These are phyloP conservation scores for Drosophila parabipectinata DNA, from an alignment of 1,140 invertebrate species.

Conservation along the genomic window DNA sequence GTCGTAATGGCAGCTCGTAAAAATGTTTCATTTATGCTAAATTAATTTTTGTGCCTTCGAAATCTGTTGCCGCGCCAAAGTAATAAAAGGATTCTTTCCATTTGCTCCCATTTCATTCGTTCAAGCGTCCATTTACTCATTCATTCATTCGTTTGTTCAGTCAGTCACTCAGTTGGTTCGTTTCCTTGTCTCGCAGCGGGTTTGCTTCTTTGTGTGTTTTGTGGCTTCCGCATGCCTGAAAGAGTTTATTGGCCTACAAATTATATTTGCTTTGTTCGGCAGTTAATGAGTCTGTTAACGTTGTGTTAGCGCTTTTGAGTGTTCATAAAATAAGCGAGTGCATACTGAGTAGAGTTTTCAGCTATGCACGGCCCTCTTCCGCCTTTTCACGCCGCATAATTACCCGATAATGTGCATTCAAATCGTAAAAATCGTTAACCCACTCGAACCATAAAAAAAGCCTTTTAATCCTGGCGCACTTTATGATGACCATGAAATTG, in stretches of 20 bases:
- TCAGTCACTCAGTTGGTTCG: slow-evolving; percentile 12
- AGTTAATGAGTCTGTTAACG: slow-evolving; percentile 80
- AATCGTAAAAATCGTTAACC: slow-evolving; percentile 60
- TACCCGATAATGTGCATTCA: slow-evolving; percentile 76
- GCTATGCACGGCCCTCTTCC: slow-evolving; percentile 19
- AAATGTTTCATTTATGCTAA: slow-evolving; percentile 83
- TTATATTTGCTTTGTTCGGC: slow-evolving; percentile 79
- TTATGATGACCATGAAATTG: slow-evolving; percentile 30
- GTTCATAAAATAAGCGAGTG: slow-evolving; percentile 62
- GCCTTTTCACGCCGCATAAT: slow-evolving; percentile 68
- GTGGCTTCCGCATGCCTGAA: slow-evolving; percentile 66
- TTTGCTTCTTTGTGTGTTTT: slow-evolving; percentile 46
- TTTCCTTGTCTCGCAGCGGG: slow-evolving; percentile 31
- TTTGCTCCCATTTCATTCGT: slow-evolving; percentile 39
- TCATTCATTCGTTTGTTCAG: slow-evolving; percentile 20
- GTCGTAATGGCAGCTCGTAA: slow-evolving; percentile 79
- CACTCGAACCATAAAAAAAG: slow-evolving; percentile 11
- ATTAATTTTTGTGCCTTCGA: slow-evolving; percentile 79
- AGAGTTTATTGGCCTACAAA: slow-evolving; percentile 78
- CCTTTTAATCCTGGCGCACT: slow-evolving; percentile 31
- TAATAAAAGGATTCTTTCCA: slow-evolving; percentile 80
- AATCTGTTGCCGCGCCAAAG: slow-evolving; percentile 79
- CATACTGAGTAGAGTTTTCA: slow-evolving; percentile 38
- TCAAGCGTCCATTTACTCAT: slow-evolving; percentile 14
- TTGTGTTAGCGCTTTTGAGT: slow-evolving; percentile 79